phyloP scores from a whole-genome alignment of 2,113 vertebrate species.

The Nerophis ophidion region DNA sequence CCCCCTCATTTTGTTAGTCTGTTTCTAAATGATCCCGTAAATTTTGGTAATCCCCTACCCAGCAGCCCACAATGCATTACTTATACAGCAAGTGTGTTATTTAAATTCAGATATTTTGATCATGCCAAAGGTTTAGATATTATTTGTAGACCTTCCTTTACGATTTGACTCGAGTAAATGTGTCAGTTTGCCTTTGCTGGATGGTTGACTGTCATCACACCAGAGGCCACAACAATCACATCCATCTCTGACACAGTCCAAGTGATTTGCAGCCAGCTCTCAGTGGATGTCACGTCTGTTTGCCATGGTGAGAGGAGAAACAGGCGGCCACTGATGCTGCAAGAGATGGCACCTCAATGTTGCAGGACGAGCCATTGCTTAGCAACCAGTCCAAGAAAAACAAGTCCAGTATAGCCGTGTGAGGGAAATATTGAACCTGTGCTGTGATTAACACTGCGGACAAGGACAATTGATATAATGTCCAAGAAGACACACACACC shows the following conservation, averaged over 20 bases:
- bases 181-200: constrained; percentile 9
- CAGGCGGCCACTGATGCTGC: constrained; percentile 34
- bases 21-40: too few relatives aligned
- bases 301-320: constrained; percentile 32
- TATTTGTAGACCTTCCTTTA: neutral
- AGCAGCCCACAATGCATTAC: too few relatives aligned
- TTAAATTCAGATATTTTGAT: too few relatives aligned
- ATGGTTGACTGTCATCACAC: constrained; percentile 14
- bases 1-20: too few relatives aligned
- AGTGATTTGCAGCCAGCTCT: constrained; percentile 29
- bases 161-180: neutral
- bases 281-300: constrained; percentile 29
- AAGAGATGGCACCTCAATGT: constrained; percentile 56
- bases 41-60: too few relatives aligned
- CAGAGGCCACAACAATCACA: constrained; percentile 15
- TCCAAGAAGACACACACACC: constrained; percentile 6
- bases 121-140: too few relatives aligned
- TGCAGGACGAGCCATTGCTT: constrained; percentile 64
- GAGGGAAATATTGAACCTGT: constrained; percentile 37
- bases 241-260: constrained; percentile 10
- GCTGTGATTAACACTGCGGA: constrained; percentile 27
- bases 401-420: constrained; percentile 36
- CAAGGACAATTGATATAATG: constrained; percentile 8
- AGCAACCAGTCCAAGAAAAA: constrained; percentile 70
- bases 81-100: too few relatives aligned